These are phyloP conservation scores for Myotis vivesi DNA, from an alignment of 2,797 vertebrate genomes.

Conservation along the genomic window DNA sequence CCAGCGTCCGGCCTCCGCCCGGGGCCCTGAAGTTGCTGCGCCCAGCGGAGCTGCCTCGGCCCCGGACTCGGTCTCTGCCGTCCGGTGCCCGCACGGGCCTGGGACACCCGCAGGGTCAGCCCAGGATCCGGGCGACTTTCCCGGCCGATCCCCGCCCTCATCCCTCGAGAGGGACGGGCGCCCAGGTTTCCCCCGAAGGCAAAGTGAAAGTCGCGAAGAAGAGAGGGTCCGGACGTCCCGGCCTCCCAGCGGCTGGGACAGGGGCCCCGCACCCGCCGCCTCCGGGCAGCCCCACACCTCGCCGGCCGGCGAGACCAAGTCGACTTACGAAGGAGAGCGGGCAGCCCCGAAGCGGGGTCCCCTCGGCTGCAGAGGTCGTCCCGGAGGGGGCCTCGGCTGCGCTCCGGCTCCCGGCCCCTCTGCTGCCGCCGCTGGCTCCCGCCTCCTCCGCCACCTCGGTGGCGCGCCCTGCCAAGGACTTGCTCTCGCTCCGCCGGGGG, in stretches of 20 bases:
- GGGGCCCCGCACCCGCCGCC: neutral
- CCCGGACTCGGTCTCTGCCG: neutral
- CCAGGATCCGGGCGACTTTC: neutral
- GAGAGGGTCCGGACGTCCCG: neutral
- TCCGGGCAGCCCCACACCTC: neutral
- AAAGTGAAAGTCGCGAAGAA: conserved; percentile 40
- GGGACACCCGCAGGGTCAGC: neutral
- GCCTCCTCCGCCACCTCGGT: neutral
- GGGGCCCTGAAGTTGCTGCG: neutral
- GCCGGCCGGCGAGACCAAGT: neutral
- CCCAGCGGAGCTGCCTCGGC: neutral
- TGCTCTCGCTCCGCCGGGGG: neutral
- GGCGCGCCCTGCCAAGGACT: neutral
- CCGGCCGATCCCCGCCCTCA: neutral
- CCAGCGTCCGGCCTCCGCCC: neutral
- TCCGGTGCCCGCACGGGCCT: neutral
- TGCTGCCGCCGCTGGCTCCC: neutral
- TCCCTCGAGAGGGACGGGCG: neutral
- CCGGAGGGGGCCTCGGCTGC: neutral
- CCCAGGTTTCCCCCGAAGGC: neutral
- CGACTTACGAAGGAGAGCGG: conserved; percentile 54
- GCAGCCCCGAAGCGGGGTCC: neutral
- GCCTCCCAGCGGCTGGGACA: neutral
- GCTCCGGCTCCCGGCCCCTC: neutral
- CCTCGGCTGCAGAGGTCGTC: neutral